Base-by-base conservation (phyloP, 92 coral and sea anemone genomes). In the Hydrozoanthus gracilis region DNA sequence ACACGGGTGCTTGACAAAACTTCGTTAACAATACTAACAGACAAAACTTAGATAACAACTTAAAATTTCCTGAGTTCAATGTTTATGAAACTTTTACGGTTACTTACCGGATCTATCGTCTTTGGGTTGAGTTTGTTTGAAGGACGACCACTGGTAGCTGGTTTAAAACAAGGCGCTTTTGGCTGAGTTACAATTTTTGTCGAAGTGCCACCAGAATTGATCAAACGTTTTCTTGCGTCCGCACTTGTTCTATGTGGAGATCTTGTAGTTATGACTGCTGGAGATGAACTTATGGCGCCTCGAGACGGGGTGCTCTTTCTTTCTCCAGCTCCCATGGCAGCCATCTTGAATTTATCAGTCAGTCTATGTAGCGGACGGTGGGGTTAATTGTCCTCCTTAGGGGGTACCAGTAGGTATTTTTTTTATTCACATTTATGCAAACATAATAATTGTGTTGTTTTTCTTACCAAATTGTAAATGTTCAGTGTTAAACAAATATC, bases 71-170 rank as follows among this genome's bases (percentile, higher is more conserved):
- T 0, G 39, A 27, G 39, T 27, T 48, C 51, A 51, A 44, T 16
- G 8, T 5, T 44, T 4, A 61, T 5, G 15, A 67, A 82, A 62
- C 13, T 50, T 49, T 9, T 71, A 78, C 27, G 39, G 44, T 58
- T 35, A 35, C 93, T 89, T 77, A 96, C 98, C 88, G 98, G 98
- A 70, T 96, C 98, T 20, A 94, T 89, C 14, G 98, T 96, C 70
- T 96, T 96, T 47, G 98, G 98, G 77, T 96, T 96, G 54, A 96
- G 91, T 77, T 93, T 91, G 87, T 96, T 94, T 35, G 98, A 96
- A 27, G 98, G 98, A 51, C 98, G 98, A 51, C 92, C 87, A 35
- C 55, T 80, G 13, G 71, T 71, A 20, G 62, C 83, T 50, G 95
- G 83, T 73, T 91, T 91, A 39, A 84, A 79, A 77, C 87, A 61